Base-by-base conservation (phyloP, 2,797 vertebrate species). In the Bryconaethiops microstoma region DNA sequence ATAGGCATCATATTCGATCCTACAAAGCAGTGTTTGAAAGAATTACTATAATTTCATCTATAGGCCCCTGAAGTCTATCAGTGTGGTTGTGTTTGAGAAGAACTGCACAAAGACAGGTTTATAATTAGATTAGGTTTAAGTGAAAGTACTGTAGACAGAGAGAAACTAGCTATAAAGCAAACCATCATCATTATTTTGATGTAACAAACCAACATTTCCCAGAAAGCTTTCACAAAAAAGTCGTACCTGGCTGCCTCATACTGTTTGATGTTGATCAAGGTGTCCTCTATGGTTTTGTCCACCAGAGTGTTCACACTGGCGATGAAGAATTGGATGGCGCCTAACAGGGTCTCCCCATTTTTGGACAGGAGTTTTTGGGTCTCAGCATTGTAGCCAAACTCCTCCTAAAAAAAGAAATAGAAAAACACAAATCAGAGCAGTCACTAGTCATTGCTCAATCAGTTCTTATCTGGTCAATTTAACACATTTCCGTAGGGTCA, bases 231-330 rank as follows among this genome's bases (percentile, higher is more conserved):
- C n/a, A 4, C 4, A 19, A 19, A 5, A 57, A 62, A 29, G 21
- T 2, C 52, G 64, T 92, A 99, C 98, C 98, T 98, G 89, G 98
- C 96, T 83, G 91, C 90, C 94, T 99, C 98, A 76, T 99, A 99
- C 84, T 98, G 97, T 87, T 99, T 99, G 90, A 99, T 97, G 86
- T 98, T 99, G 83, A 98, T 78, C 92, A 99, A 91, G 0, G 97
- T 99, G 90, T 99, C 98, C 89, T 99, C 98, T 65, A 99, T 99
- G 57, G 98, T 99, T 94, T 99, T 98, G 90, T 99, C 97, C 89
- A 99, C 96, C 77, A 99, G 91, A 5, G 98, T 99, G 89, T 96
- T 96, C 85, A 99, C 96, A 83, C 95, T 99, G 83, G 95, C 88
- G 88, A 99, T 98, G 90, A 99, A 99, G 92, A 98, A 99, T 89